These are phyloP conservation scores for Rhagoletis pomonella DNA, from an alignment of 1,140 invertebrate species.

Conservation along the genomic window DNA sequence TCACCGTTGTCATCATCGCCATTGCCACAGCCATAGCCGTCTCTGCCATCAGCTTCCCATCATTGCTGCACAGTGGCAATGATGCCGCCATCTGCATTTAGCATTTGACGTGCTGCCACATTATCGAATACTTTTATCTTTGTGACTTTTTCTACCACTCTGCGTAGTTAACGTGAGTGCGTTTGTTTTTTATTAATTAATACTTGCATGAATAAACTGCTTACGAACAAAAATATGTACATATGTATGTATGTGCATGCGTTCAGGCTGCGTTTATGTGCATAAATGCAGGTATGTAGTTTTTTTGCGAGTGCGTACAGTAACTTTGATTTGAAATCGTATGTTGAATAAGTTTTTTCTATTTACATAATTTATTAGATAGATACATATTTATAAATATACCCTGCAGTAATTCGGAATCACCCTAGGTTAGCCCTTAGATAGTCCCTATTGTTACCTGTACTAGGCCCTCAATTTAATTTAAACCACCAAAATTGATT, in stretches of 20 bases:
- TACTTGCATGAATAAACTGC: not conserved
- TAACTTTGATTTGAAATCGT: too few relatives aligned
- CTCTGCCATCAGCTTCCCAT: not conserved
- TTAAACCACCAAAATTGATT: too few relatives aligned
- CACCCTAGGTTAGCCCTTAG: too few relatives aligned
- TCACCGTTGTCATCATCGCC: constrained; percentile 25
- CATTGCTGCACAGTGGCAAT: not conserved
- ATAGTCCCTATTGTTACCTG: too few relatives aligned
- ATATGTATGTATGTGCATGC: not conserved
- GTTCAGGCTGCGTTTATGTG: not conserved
- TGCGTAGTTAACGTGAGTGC: not conserved
- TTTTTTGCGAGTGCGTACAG: too few relatives aligned
- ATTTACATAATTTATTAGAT: too few relatives aligned
- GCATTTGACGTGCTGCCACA: constrained; percentile 49
- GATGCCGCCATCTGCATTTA: constrained; percentile 8
- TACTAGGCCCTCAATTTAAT: too few relatives aligned
- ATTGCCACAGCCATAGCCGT: not conserved
- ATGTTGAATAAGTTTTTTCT: too few relatives aligned
- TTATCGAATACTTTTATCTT: constrained; percentile 39
- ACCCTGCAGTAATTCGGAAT: too few relatives aligned
- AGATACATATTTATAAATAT: too few relatives aligned
- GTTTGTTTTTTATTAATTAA: constrained; percentile 42
- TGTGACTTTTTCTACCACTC: not conserved
- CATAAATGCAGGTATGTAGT: too few relatives aligned
- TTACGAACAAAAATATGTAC: not conserved